These are phyloP conservation scores for Oikopleura albicans DNA, from an alignment of 23 tunicate species.

Conservation along the genomic window DNA sequence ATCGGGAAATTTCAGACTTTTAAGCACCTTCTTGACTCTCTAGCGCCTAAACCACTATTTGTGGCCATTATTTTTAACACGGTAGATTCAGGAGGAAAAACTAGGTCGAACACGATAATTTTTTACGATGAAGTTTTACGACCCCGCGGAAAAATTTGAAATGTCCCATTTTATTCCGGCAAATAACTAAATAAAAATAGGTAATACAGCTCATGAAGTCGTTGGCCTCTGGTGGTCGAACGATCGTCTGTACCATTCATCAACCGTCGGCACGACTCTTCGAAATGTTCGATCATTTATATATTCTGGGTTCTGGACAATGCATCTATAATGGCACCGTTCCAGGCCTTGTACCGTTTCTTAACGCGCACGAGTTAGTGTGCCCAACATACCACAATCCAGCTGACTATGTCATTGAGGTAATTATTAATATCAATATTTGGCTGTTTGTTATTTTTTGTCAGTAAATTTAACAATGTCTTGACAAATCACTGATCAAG, in stretches of 20 bases:
- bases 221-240: slow-evolving; percentile 71
- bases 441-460: no score
- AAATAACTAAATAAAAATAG: no score
- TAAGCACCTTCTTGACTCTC: no score
- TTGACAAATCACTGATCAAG: not conserved
- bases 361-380: slow-evolving; percentile 48
- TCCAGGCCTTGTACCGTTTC: slow-evolving; percentile 62
- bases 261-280: slow-evolving; percentile 87
- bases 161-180: no score
- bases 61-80: no score
- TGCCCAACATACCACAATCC: slow-evolving; percentile 99
- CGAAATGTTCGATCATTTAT: slow-evolving; percentile 91
- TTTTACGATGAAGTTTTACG: no score
- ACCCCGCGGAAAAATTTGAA: no score
- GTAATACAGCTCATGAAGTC: slow-evolving; percentile 68
- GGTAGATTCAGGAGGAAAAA: no score
- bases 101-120: no score
- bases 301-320: slow-evolving; percentile 81
- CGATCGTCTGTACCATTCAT: slow-evolving; percentile 81
- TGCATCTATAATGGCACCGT: slow-evolving; percentile 86
- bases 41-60: no score
- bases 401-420: slow-evolving; percentile 54
- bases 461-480: not conserved
- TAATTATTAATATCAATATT: not conserved
- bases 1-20: no score